A percentile compares a stretch with the other conserved stretches of the same genome.
Conservation (phyloP, 2,888 invertebrate genomes). For the Eilema depressum region DNA sequence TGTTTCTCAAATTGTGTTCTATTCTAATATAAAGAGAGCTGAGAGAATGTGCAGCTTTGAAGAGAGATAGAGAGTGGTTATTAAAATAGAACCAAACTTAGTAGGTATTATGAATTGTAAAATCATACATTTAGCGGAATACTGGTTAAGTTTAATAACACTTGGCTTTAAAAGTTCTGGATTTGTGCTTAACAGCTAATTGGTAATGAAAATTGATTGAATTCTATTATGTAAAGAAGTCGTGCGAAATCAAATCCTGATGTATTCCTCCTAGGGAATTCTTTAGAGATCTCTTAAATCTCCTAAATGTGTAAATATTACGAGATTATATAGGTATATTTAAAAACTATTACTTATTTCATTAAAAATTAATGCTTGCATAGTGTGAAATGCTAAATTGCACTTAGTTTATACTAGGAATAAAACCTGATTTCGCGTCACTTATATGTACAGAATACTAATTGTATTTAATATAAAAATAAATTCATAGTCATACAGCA, state of each 20-base stretch:
- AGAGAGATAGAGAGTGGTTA: no score
- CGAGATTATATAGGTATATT: background rate
- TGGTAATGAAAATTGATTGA: background rate
- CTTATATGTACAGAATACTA: constrained; percentile 9
- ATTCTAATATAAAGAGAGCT: no score
- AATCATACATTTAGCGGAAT: no score
- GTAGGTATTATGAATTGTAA: no score
- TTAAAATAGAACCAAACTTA: no score
- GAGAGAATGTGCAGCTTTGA: no score
- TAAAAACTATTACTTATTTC: background rate
- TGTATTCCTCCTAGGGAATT: background rate
- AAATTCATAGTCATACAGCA: constrained; percentile 31
- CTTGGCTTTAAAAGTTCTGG: background rate
- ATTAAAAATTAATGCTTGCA: background rate
- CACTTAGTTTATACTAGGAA: background rate
- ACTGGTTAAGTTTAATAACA: background rate
- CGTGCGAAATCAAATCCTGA: background rate
- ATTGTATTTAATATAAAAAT: constrained; percentile 33
- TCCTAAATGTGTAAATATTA: background rate
- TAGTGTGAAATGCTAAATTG: background rate
- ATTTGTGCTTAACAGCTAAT: background rate
- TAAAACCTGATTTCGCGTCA: constrained; percentile 23
- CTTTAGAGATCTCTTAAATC: background rate
- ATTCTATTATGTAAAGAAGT: background rate
- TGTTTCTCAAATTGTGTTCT: no score